Percentiles rank a stretch among this genome's conserved stretches.
Conservation (phyloP, 2,888 invertebrate species). For the Mythimna ferrago region DNA sequence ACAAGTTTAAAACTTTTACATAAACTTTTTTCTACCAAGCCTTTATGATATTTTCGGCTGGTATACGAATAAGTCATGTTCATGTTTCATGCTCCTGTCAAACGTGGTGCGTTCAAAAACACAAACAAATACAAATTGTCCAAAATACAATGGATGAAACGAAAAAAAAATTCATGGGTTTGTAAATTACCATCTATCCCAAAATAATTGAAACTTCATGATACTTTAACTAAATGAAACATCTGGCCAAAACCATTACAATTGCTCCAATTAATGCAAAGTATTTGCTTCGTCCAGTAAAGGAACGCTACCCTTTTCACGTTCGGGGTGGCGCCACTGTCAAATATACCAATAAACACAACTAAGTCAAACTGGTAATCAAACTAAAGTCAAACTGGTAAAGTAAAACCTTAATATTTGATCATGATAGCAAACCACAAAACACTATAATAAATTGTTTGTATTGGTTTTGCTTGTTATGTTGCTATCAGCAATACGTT, state of each 20-base stretch:
- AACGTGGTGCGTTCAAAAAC: constrained; percentile 15
- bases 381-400: not conserved
- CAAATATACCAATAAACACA: not conserved
- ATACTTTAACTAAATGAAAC: not conserved
- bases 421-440: not conserved
- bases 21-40: constrained; percentile 26
- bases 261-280: not conserved
- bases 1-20: constrained; percentile 5
- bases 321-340: constrained; percentile 32
- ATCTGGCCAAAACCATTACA: not conserved
- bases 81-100: not conserved
- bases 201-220: not conserved
- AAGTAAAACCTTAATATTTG: not conserved
- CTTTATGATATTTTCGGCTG: not conserved
- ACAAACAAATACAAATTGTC: not conserved
- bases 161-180: not conserved
- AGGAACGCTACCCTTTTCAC: not conserved
- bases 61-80: constrained; percentile 15
- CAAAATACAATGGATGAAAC: not conserved
- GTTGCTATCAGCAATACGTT: not conserved
- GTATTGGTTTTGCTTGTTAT: not conserved
- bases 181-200: not conserved
- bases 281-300: too few species aligned
- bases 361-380: not conserved
- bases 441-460: not conserved